Evolutionary conservation across 2,113 vertebrate genomes (phyloP).

Genomic region (Oreochromis aureus): DNA sequence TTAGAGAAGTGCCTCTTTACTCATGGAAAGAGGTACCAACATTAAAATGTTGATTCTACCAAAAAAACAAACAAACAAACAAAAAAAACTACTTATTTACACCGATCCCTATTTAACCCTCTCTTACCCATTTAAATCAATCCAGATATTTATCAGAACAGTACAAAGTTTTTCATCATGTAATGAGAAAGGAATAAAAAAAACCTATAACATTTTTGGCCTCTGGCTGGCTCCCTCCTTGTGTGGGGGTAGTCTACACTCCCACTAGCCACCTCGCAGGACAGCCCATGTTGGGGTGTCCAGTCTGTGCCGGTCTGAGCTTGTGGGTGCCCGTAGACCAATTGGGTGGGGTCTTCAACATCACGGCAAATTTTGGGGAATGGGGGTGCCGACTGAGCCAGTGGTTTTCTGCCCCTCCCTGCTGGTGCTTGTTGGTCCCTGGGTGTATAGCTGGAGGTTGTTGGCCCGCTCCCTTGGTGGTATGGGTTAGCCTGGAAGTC

Average conservation of each 20-base stretch:
- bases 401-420: background rate
- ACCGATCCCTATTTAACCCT: background rate
- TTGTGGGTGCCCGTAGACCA: no score
- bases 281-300: no score
- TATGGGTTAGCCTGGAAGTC: background rate
- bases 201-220: no score
- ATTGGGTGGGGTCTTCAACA: background rate
- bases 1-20: background rate
- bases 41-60: background rate
- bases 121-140: background rate
- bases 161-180: background rate
- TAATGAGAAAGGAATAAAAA: background rate
- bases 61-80: background rate
- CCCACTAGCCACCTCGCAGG: no score
- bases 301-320: no score
- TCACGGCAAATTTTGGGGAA: accelerated
- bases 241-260: no score
- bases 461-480: background rate
- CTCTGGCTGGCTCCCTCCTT: no score
- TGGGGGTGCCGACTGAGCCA: background rate
- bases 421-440: background rate
- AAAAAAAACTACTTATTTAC: background rate
- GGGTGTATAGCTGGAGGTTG: background rate
- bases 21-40: background rate
- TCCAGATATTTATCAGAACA: background rate